Evolutionary conservation across 2,888 invertebrate genomes (phyloP), one percentile per base, ranked within the genome.

Genomic region (Unio delphinus): DNA sequence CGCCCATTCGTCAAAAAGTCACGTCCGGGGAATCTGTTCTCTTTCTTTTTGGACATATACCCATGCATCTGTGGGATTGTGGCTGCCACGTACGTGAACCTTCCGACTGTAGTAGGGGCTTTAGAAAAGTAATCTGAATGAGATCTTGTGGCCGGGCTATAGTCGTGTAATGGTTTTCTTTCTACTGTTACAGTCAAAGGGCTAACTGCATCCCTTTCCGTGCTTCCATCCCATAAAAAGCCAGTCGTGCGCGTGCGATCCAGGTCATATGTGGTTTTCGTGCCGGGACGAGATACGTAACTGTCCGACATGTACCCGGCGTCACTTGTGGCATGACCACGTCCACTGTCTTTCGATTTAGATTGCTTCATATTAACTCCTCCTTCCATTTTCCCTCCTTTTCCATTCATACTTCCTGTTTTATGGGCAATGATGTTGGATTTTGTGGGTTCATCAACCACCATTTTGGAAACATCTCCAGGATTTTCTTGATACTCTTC

Each of bases 111-210:
- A 28, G 73, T 65, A 61, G 77, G 74, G 8, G 77, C 66, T 57
- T 77, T 77, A 8, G 77, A 77, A 26, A 65, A 77, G 65, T 79
- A 79, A 64, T 81, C 81, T 1, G 79, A 77, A 54, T 75, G 70
- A 15, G 76, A 74, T 45, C 79, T 70, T 4, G 75, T 69, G 8
- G 70, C 72, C 6, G 74, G 75, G 2, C 72, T 75, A 30, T 67
- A 64, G 55, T 67, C 58, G 34, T 75, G 77, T 15, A 76, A 68
- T 4, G 74, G 78, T 57, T 78, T 80, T 23, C 76, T 55, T 62
- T 75, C 80, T 3, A 78, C 70, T 30, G 61, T 70, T 18, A 80
- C 76, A 17, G 80, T 79, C 64, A 79, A 71, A 17, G 75, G 74
- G 28, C 78, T 72, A 57, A 70, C 73, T 30, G 66, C 34, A 18